These are phyloP conservation scores for Coleophora deauratella DNA, from an alignment of 2,888 invertebrate genomes.

Conservation along the genomic window DNA sequence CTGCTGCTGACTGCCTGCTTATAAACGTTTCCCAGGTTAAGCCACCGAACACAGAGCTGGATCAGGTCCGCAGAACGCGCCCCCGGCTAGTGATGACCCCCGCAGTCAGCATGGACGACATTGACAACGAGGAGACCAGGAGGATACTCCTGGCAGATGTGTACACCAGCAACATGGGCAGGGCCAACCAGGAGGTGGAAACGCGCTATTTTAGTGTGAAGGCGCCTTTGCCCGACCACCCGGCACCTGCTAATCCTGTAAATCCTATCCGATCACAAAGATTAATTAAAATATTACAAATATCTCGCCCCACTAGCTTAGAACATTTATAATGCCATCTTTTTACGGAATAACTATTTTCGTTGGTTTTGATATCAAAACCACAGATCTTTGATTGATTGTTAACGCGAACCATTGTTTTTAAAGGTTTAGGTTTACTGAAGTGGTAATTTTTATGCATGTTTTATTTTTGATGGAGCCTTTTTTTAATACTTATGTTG, in stretches of 20 bases:
- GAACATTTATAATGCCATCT: too few relatives aligned
- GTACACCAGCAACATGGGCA: constrained; percentile 30
- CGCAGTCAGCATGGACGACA: constrained; percentile 41
- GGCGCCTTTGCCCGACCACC: constrained; percentile 21
- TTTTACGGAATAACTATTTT: too few relatives aligned
- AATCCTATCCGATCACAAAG: too few relatives aligned
- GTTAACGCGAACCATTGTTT: too few relatives aligned
- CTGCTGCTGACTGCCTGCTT: too few relatives aligned
- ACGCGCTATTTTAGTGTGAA: constrained; percentile 12
- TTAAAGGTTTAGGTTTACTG: too few relatives aligned
- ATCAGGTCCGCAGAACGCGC: constrained; percentile 27
- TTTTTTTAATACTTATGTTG: too few relatives aligned
- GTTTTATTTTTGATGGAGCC: too few relatives aligned
- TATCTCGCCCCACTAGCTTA: too few relatives aligned
- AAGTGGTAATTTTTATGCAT: too few relatives aligned
- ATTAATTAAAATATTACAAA: background rate
- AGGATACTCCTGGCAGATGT: constrained; percentile 28
- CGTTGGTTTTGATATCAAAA: too few relatives aligned
- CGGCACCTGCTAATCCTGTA: constrained; percentile 27
- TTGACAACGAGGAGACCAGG: constrained; percentile 24
- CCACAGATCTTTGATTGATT: too few relatives aligned
- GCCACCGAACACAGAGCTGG: constrained; percentile 22
- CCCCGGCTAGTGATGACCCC: constrained; percentile 47
- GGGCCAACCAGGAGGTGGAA: constrained; percentile 13
- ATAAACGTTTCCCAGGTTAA: constrained; percentile 21